Evolutionary conservation across 2,113 vertebrate species (phyloP), one percentile per base, ranked within the genome.

Genomic region (Nansenia antarctica): DNA sequence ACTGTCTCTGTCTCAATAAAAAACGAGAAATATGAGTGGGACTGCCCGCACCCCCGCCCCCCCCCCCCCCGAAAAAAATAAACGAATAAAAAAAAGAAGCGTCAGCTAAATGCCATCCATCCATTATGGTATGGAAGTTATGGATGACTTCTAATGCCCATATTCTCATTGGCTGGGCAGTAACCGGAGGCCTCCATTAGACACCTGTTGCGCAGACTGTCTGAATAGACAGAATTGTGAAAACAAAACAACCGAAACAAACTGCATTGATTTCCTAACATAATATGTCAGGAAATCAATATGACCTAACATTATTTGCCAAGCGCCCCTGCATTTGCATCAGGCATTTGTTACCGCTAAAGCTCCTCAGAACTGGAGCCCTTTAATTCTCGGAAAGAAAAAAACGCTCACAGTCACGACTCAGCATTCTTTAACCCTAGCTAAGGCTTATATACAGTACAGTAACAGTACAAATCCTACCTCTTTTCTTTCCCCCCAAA

Each of bases 401-500:
- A n/a, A 27, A 68, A 62, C 20, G 18, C 53, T 22, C 61, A 1
- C 31, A 30, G 53, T 26, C 42, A 60, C 82, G 58, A 82, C 77
- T 88, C 86, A 82, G 85, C 82, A 82, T 67, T 22, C 24, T n/a
- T 5, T 6, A 65, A n/a, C 34, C 20, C 47, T 42, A 85, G 73
- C 5, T 9, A 20, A 30, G 84, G 79, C 79, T 88, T 83, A 81
- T n/a, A n/a, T n/a, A n/a, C n/a, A n/a, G n/a, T n/a, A n/a, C n/a
- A n/a, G n/a, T n/a, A 6, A 31, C 29, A 32, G 57, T n/a, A 30
- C 29, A 37, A n/a, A 42, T 9, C 24, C 77, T 78, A 78, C 81
- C n/a, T n/a, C n/a, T n/a, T n/a, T n/a, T n/a, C n/a, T n/a, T n/a
- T 76, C 73, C 60, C 72, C 31, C 30, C 78, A 70, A 80, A 81